Conservation (phyloP, 53 echinoderm and acorn worm species). For the Henricia sp. region DNA sequence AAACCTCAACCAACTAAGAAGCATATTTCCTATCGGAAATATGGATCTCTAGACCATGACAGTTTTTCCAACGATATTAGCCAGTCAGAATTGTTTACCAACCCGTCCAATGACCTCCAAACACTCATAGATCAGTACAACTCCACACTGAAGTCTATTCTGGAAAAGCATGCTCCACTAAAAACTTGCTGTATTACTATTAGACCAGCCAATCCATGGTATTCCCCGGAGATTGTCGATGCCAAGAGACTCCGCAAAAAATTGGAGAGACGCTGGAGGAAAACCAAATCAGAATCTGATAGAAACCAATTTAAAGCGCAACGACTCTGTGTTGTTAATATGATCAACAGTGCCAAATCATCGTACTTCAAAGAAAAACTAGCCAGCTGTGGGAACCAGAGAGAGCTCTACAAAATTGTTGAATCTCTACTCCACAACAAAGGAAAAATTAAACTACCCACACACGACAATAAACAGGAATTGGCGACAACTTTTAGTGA, state of each 20-base stretch:
- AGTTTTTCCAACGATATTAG: conserved; percentile 23
- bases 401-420: conserved; percentile 3
- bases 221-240: conserved; percentile 35
- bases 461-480: conserved; percentile 12
- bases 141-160: conserved; percentile 27
- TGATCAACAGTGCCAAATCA: conserved; percentile 44
- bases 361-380: conserved; percentile 24
- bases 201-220: conserved; percentile 43
- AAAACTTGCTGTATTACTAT: conserved; percentile 38
- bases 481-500: conserved; percentile 9
- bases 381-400: conserved; percentile 9
- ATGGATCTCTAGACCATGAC: conserved; percentile 17
- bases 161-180: conserved; percentile 38
- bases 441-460: conserved; percentile 16
- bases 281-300: conserved; percentile 30
- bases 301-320: conserved; percentile 22
- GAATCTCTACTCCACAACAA: background rate
- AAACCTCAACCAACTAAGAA: conserved; percentile 20
- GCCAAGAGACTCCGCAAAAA: conserved; percentile 43
- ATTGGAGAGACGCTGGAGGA: conserved; percentile 48
- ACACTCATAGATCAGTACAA: conserved; percentile 27
- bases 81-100: conserved; percentile 26
- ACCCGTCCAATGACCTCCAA: conserved; percentile 20
- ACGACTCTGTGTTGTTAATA: conserved; percentile 21
- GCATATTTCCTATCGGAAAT: conserved; percentile 14